Base-by-base conservation (phyloP, 2,888 invertebrate species). In the Philereme transversata region DNA sequence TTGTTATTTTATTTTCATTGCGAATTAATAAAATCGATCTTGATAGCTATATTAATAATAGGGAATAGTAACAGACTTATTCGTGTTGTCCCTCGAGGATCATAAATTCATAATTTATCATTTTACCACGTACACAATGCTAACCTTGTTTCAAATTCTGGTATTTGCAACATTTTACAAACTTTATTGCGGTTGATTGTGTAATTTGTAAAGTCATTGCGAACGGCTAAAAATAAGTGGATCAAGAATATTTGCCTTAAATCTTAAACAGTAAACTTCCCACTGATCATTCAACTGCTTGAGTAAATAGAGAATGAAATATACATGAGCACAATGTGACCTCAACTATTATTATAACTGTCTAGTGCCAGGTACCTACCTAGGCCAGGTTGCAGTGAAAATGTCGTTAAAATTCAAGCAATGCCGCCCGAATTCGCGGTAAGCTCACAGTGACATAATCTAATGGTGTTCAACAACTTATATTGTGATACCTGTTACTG, bases 301-400 rank as follows among this genome's bases (percentile, higher is more conserved):
- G 73, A 69, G 71, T 76, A 68, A 67, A 67, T 60, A 65, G 74
- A 78, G 80, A 57, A 83, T 82, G 74, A 79, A 82, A 80, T 83
- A 83, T 82, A 80, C 81, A 84, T 84, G 75, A 76, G 68, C 62
- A 67, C 74, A 73, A 72, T 75, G 75, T 78, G 79, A 78, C 76
- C 76, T 80, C 76, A 74, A 79, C 76, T 73, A 76, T 78, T 83
- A 75, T 79, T 79, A 80, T 83, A 86, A 84, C 82, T 82, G 83
- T 82, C 67, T 67, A 22, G 62, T 67, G 57, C 65, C 65, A 64
- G 57, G 46, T 48, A 38, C 48, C 22, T 22, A 22, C 22, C 22
- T 22, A 22, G 22, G 22, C 22, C 22, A 22, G 22, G 22, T 57
- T 50, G 58, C 44, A 41, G n/a, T 54, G 47, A 38, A 52, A 61